phyloP scores from a whole-genome alignment of 2,888 invertebrate genomes.

The Lamellibrachia columna region DNA sequence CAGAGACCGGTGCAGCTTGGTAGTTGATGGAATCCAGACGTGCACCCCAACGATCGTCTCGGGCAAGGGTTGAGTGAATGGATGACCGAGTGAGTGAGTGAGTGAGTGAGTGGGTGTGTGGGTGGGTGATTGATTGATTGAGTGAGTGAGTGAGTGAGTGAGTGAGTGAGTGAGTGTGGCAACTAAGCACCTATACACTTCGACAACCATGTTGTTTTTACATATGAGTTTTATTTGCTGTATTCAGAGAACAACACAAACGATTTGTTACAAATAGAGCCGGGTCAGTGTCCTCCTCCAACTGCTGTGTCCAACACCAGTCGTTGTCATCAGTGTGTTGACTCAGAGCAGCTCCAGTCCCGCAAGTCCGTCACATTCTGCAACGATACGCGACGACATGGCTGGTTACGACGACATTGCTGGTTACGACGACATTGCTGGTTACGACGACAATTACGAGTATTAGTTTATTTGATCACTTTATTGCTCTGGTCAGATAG shows the following conservation, averaged over 20 bases:
- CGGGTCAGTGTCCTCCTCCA: background rate
- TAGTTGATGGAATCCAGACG: too few relatives aligned
- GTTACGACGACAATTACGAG: too few relatives aligned
- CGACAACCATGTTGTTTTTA: background rate
- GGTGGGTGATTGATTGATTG: slow-evolving; percentile 25
- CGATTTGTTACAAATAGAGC: background rate
- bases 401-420: background rate
- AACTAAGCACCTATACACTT: background rate
- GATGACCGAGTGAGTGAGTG: background rate
- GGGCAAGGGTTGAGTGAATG: background rate
- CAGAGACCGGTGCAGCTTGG: too few relatives aligned
- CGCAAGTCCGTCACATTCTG: background rate
- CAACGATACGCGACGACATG: background rate
- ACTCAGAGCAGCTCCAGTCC: background rate
- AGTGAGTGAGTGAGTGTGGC: background rate
- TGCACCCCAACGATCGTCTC: too few relatives aligned
- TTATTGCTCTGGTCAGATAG: too few relatives aligned
- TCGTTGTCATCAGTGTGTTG: background rate
- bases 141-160: slow-evolving; percentile 25
- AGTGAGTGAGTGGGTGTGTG: background rate
- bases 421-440: too few relatives aligned
- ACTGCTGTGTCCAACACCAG: background rate
- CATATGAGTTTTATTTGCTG: background rate
- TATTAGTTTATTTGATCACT: too few relatives aligned
- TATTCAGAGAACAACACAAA: background rate